A percentile compares a stretch with the other conserved stretches of the same genome.
These are phyloP conservation scores for Apis dorsata DNA, from an alignment of 1,140 invertebrate species.

Conservation along the genomic window DNA sequence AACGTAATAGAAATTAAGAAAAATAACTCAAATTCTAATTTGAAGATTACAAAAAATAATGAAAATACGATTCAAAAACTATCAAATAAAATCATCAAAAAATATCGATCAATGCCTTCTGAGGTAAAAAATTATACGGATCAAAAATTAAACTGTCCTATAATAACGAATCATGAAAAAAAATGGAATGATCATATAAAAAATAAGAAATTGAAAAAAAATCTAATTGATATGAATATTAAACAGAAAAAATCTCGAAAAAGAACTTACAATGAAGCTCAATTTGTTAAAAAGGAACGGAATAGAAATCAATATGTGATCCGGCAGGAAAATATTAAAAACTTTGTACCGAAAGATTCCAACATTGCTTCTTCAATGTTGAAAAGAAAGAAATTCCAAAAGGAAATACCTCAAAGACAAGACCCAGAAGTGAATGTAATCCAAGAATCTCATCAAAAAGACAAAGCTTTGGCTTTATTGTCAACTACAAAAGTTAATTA, in stretches of 20 bases:
- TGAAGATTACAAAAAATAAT: no score
- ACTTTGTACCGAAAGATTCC: background rate
- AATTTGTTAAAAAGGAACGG: background rate
- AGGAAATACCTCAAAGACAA: no score
- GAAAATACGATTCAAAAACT: no score
- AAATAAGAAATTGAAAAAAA: background rate
- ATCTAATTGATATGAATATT: background rate
- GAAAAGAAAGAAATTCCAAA: background rate
- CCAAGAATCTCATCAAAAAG: background rate
- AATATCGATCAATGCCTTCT: background rate
- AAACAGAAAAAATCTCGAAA: background rate
- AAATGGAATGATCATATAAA: background rate
- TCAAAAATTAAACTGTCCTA: background rate
- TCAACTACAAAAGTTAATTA: background rate
- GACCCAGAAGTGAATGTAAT: background rate
- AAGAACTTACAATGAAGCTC: background rate
- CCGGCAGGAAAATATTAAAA: background rate
- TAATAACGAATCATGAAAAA: background rate
- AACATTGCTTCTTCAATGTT: background rate
- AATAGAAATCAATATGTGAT: background rate
- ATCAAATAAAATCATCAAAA: no score
- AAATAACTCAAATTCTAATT: background rate
- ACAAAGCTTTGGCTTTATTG: constrained; percentile 10
- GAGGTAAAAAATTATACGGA: background rate
- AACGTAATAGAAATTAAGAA: background rate